phyloP scores from a whole-genome alignment of 2,888 invertebrate species.

The Athalia rosae region DNA sequence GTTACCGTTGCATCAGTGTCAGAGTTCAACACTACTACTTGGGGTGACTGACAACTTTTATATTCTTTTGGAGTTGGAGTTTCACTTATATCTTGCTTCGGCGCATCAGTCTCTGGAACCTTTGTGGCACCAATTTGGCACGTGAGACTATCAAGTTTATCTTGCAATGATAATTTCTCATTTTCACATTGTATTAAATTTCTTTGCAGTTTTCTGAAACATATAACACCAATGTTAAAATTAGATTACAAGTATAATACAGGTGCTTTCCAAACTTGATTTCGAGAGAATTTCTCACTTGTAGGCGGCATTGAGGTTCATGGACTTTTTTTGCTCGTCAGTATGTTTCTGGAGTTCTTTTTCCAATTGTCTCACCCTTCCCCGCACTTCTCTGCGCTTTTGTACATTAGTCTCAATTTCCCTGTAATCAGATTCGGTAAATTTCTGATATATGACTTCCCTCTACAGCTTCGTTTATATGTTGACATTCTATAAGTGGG shows the following conservation, averaged over 20 bases:
- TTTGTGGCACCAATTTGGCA: not conserved
- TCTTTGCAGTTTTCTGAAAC: slow-evolving; percentile 23
- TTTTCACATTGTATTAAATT: slow-evolving; percentile 18
- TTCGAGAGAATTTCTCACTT: slow-evolving; percentile 2
- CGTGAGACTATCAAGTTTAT: slow-evolving; percentile 13
- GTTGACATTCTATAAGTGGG: not conserved
- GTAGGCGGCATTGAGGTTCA: slow-evolving; percentile 4
- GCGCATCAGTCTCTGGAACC: slow-evolving; percentile 2
- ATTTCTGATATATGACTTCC: not conserved
- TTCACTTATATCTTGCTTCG: slow-evolving; percentile 20
- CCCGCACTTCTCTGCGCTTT: slow-evolving; percentile 23
- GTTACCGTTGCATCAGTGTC: not conserved
- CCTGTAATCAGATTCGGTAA: not conserved
- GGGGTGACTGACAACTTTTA: not conserved
- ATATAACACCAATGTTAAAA: not conserved
- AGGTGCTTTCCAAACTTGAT: no score
- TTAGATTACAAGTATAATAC: no score
- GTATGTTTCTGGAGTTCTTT: not conserved
- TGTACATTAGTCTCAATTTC: slow-evolving; percentile 8
- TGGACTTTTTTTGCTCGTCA: not conserved
- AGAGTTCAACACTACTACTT: not conserved
- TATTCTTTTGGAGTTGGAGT: slow-evolving; percentile 25
- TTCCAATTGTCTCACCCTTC: slow-evolving; percentile 6
- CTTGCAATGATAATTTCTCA: slow-evolving; percentile 21
- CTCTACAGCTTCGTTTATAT: not conserved